Evolutionary conservation across 2,797 vertebrate genomes (phyloP), one percentile per base, ranked within the genome.

Genomic region (Rhabdomys pumilio): DNA sequence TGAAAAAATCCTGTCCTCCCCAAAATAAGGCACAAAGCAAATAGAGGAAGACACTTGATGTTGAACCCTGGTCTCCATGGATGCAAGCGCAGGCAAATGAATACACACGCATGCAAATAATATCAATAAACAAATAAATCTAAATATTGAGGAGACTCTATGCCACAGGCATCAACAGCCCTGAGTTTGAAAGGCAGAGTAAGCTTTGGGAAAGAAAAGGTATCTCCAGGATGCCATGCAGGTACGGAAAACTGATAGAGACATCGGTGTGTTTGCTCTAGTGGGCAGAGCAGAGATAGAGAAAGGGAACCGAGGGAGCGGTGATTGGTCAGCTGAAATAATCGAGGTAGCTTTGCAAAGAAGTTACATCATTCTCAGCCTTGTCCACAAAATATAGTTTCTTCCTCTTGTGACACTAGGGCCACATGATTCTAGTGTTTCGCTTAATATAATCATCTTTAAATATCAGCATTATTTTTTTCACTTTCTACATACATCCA

Each of bases 381-480:
- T 65, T 87, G 38, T 3, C 50, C 24, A 2, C 55, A 59, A 97
- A 91, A 75, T n/a, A 1, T 34, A 73, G 29, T 76, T 24, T 65
- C 95, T 73, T 41, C 15, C 53, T 57, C 79, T 41, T 13, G 14
- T 29, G 69, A 69, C 69, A 63, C 10, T 8, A 31, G 44, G 41
- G 59, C 31, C n/a, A 59, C 24, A 3, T 61, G 3, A 94, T 63
- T 63, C 63, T 91, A 93, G 79, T 41, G 47, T 61, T 93, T 20
- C 11, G 41, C 5, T 67, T 19, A 8, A 31, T 72, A 91, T 67
- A 59, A 61, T 87, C 13, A 65, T 19, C 31, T 79, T 67, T 90
- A 92, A 81, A 90, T 82, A n/a, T 67, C 67, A 91, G 24, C 41
- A 57, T 38, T 53, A n/a, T 83, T 24, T 67, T 79, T 86, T 82